Evolutionary conservation across 1,140 invertebrate genomes (phyloP).

Genomic region (Akabosia matsudoensis): DNA sequence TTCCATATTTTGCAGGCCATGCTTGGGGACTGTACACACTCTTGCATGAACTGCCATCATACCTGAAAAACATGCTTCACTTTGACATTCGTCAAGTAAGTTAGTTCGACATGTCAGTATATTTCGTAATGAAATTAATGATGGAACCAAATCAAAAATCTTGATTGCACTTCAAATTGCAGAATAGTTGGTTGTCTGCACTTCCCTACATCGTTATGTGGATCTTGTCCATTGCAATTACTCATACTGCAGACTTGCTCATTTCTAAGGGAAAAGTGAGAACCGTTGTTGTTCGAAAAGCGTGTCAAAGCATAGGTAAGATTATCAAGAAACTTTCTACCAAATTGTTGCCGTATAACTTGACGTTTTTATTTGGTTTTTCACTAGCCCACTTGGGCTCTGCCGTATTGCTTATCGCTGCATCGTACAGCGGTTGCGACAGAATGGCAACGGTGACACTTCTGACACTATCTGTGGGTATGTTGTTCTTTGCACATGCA

Average conservation of each 20-base stretch:
- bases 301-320: conserved; percentile 22
- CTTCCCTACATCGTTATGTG: conserved; percentile 43
- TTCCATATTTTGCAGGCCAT: too few species aligned
- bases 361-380: neutral
- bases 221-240: conserved; percentile 35
- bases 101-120: neutral
- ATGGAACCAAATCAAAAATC: neutral
- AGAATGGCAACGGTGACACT: conserved; percentile 7
- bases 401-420: conserved; percentile 13
- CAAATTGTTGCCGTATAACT: neutral
- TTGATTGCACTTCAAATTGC: neutral
- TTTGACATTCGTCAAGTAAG: conserved; percentile 75
- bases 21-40: conserved; percentile 93
- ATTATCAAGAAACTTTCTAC: too few species aligned
- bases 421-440: conserved; percentile 13
- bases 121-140: conserved; percentile 4
- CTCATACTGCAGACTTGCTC: conserved; percentile 37
- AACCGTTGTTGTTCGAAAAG: conserved; percentile 27
- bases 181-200: conserved; percentile 24
- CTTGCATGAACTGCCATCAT: conserved; percentile 84
- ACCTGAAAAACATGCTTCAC: conserved; percentile 81
- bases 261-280: conserved; percentile 35
- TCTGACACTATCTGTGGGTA: conserved; percentile 19
- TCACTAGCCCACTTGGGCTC: conserved; percentile 11
- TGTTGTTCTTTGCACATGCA: neutral